phyloP scores from a whole-genome alignment of 2,113 vertebrate genomes.

The Prunella himalayana region DNA sequence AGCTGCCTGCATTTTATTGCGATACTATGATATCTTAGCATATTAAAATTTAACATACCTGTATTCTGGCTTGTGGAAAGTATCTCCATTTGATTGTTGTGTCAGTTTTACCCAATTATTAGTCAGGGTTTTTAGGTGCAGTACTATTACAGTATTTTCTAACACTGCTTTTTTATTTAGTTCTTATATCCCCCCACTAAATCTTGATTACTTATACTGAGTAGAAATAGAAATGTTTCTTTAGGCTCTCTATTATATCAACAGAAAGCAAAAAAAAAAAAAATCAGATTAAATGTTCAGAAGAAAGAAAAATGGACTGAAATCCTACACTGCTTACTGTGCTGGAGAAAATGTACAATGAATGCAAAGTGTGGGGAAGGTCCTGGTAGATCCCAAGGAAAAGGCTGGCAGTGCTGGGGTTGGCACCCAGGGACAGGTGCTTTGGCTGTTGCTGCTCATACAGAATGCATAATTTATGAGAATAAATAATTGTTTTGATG shows the following conservation, averaged over 20 bases:
- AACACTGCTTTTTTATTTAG: neutral
- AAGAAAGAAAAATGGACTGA: neutral
- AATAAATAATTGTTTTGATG: neutral
- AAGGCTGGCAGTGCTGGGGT: neutral
- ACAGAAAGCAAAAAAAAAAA: neutral
- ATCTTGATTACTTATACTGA: neutral
- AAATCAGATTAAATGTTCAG: neutral
- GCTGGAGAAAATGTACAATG: neutral
- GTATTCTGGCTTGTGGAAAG: neutral
- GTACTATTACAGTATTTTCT: neutral
- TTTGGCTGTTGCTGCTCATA: neutral
- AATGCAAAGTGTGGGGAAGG: neutral
- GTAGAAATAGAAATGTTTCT: neutral
- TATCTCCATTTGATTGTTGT: neutral
- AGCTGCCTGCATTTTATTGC: neutral
- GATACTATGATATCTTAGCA: neutral
- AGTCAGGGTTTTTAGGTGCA: neutral
- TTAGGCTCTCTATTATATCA: neutral
- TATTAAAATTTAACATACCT: neutral
- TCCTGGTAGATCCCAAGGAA: neutral
- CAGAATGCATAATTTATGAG: neutral
- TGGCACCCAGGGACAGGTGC: neutral
- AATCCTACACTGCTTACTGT: neutral
- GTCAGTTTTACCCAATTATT: neutral
- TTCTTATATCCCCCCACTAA: neutral